Conservation (phyloP, 2,113 vertebrate species). For the Cynocephalus volans region DNA sequence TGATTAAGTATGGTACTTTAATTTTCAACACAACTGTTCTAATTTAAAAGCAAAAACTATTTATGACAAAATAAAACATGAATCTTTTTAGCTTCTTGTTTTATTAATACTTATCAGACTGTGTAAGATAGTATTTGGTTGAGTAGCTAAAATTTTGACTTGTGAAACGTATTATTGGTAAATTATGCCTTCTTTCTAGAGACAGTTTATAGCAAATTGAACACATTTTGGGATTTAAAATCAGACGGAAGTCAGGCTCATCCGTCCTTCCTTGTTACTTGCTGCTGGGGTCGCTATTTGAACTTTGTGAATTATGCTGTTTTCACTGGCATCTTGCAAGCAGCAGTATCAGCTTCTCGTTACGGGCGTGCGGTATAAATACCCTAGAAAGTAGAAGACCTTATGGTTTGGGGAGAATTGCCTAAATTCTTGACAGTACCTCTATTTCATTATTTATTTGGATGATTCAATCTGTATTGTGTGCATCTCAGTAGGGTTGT, state of each 20-base stretch:
- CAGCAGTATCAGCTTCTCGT: not conserved
- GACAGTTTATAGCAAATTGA: not conserved
- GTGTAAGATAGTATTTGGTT: not conserved
- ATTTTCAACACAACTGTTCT: no score
- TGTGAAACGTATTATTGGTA: not conserved
- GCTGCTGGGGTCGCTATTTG: not conserved
- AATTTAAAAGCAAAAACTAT: no score
- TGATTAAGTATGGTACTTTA: no score
- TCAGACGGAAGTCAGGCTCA: not conserved
- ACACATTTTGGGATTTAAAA: not conserved
- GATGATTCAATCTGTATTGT: not conserved
- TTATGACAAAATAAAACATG: no score
- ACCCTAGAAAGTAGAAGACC: not conserved
- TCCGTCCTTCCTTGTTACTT: not conserved
- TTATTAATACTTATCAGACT: not conserved
- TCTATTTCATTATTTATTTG: not conserved
- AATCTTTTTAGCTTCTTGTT: no score
- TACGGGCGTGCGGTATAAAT: not conserved
- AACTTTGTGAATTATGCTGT: not conserved
- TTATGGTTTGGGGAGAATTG: not conserved
- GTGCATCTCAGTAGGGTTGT: not conserved
- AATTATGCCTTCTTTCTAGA: not conserved
- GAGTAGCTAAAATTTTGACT: not conserved
- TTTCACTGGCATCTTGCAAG: not conserved
- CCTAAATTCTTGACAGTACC: not conserved